A percentile compares a stretch with the other conserved stretches of the same genome.
Conservation (phyloP, 2,888 invertebrate species). For the Lithosia quadra region DNA sequence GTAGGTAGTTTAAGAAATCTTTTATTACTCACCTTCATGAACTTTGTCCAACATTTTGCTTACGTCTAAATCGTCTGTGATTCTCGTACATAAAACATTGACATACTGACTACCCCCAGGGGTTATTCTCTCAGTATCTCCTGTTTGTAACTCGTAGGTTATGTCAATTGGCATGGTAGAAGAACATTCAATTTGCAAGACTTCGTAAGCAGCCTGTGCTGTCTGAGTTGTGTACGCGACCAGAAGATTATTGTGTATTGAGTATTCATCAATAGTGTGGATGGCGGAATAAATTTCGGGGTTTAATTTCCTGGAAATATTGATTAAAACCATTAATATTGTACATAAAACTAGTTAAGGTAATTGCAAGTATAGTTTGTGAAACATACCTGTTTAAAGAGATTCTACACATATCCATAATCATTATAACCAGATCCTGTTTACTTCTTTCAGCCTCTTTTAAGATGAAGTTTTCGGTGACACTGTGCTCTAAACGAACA, state of each 20-base stretch:
- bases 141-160: slow-evolving; percentile 72
- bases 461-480: slow-evolving; percentile 82
- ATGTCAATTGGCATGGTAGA: slow-evolving; percentile 64
- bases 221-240: slow-evolving; percentile 75
- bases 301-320: slow-evolving; percentile 62
- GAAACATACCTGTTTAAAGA: slow-evolving; percentile 76
- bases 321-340: background rate
- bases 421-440: slow-evolving; percentile 79
- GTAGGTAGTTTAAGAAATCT: background rate
- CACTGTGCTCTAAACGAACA: slow-evolving; percentile 71
- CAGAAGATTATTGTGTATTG: slow-evolving; percentile 76
- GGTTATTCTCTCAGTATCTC: slow-evolving; percentile 70
- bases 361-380: background rate
- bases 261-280: slow-evolving; percentile 69
- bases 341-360: background rate
- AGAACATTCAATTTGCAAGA: slow-evolving; percentile 75
- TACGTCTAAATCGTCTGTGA: slow-evolving; percentile 76
- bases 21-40: slow-evolving; percentile 75
- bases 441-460: slow-evolving; percentile 74
- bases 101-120: slow-evolving; percentile 77
- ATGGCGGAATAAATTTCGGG: slow-evolving; percentile 66
- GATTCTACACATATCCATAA: slow-evolving; percentile 87
- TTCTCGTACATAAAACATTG: slow-evolving; percentile 73
- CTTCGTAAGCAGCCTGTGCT: slow-evolving; percentile 76
- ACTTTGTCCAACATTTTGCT: slow-evolving; percentile 79